A percentile compares a stretch with the other conserved stretches of the same genome.
Evolutionary conservation across 2,888 invertebrate genomes (phyloP).

Genomic region (Coenonympha arcania): DNA sequence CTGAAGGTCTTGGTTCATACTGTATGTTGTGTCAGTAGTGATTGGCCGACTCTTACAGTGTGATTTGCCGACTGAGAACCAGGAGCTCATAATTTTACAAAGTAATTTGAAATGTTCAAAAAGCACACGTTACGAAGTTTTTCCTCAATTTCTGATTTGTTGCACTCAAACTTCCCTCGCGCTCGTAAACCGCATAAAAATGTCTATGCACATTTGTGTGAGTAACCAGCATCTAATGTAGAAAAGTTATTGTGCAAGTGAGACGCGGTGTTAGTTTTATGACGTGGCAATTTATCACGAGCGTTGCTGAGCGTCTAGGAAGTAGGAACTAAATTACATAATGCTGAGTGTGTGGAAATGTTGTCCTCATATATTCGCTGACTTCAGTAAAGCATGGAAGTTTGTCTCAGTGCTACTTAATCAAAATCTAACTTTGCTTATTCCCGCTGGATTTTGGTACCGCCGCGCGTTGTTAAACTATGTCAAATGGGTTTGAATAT

Average conservation of each 20-base stretch:
- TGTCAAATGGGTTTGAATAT: too few species aligned
- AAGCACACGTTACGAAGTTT: too few species aligned
- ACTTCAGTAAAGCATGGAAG: slow-evolving; percentile 1
- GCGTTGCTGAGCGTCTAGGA: slow-evolving; percentile 24
- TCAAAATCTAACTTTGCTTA: not conserved
- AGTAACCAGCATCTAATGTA: slow-evolving; percentile 1
- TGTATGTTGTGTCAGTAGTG: too few species aligned
- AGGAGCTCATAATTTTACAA: too few species aligned
- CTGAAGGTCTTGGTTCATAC: too few species aligned
- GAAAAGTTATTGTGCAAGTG: slow-evolving; percentile 21
- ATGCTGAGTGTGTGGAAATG: slow-evolving; percentile 10
- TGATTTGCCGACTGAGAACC: too few species aligned
- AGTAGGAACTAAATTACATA: slow-evolving; percentile 22
- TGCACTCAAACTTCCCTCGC: not conserved
- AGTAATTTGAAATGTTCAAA: too few species aligned
- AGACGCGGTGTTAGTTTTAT: slow-evolving; percentile 24
- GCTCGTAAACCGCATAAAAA: not conserved
- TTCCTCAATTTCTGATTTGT: not conserved
- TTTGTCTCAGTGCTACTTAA: not conserved
- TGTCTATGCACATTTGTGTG: not conserved
- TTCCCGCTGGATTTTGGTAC: not conserved
- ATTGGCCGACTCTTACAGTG: too few species aligned
- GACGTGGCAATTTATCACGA: slow-evolving; percentile 29
- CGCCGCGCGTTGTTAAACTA: not conserved
- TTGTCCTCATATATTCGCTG: slow-evolving; percentile 2